phyloP scores from a whole-genome alignment of 2,797 vertebrate genomes.

The Phaenicophaeus curvirostris region DNA sequence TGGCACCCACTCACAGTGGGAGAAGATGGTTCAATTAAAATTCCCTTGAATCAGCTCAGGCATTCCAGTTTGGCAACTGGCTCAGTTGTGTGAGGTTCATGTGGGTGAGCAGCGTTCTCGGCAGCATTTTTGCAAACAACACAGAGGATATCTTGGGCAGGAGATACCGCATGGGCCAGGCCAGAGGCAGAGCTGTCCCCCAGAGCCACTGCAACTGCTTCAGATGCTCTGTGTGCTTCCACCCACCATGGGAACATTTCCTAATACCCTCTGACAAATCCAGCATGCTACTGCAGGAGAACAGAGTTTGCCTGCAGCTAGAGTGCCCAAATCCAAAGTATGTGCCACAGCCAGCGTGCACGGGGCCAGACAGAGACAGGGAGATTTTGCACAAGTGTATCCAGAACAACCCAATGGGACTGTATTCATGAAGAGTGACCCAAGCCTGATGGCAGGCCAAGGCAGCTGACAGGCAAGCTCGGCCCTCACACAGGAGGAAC shows the following conservation, averaged over 20 bases:
- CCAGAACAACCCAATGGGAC: constrained; percentile 27
- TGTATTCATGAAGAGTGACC: not conserved
- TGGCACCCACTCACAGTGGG: not conserved
- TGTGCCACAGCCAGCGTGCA: not conserved
- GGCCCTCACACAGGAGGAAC: not conserved
- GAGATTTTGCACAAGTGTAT: accelerated
- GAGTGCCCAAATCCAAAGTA: constrained; percentile 32
- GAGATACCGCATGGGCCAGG: not conserved
- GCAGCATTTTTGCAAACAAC: not conserved
- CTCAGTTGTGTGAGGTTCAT: accelerated
- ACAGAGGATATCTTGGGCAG: not conserved
- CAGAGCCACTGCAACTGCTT: not conserved
- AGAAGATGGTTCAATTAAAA: not conserved
- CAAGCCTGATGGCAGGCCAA: not conserved
- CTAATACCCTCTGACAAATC: constrained; percentile 2
- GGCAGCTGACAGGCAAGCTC: accelerated
- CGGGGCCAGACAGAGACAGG: not conserved
- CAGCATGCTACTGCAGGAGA: not conserved
- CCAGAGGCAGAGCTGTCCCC: not conserved
- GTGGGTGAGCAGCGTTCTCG: not conserved
- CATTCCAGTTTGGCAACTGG: not conserved
- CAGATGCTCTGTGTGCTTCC: not conserved
- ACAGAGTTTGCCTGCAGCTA: constrained; percentile 52
- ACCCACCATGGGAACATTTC: not conserved
- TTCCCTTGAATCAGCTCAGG: not conserved